Conservation (phyloP, 2,888 invertebrate species). For the Pterobdella sp. region DNA sequence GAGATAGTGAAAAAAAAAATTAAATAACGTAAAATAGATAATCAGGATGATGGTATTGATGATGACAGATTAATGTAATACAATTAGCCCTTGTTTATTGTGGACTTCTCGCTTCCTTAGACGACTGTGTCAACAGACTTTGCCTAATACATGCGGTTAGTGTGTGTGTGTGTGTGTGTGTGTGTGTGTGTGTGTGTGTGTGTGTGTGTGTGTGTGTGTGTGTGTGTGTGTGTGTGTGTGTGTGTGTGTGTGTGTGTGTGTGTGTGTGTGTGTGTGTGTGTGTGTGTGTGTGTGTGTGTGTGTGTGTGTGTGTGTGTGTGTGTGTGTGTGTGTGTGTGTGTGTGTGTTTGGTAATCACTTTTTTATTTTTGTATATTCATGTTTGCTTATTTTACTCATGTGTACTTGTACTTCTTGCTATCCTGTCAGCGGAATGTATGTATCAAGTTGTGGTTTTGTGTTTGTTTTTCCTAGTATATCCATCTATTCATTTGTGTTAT, state of each 20-base stretch:
- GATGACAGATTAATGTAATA: too few species aligned
- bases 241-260: conserved; percentile 1
- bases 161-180: conserved; percentile 1
- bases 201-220: conserved; percentile 1
- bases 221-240: conserved; percentile 1
- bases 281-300: conserved; percentile 1
- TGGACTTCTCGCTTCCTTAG: too few species aligned
- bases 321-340: neutral
- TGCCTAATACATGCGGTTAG: too few species aligned
- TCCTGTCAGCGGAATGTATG: too few species aligned
- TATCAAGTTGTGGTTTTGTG: neutral
- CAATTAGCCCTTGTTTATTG: too few species aligned
- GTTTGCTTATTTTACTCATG: neutral
- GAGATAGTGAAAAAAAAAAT: too few species aligned
- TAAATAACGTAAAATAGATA: too few species aligned
- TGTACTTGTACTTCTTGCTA: too few species aligned
- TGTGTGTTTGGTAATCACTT: neutral
- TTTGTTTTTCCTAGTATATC: neutral
- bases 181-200: conserved; percentile 1
- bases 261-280: conserved; percentile 1
- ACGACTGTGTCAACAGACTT: too few species aligned
- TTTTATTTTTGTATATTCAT: neutral
- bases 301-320: conserved; percentile 15
- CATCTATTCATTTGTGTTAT: neutral
- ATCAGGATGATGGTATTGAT: too few species aligned